Conservation (phyloP, 2,797 vertebrate species). For the Benthosema pterotum region DNA sequence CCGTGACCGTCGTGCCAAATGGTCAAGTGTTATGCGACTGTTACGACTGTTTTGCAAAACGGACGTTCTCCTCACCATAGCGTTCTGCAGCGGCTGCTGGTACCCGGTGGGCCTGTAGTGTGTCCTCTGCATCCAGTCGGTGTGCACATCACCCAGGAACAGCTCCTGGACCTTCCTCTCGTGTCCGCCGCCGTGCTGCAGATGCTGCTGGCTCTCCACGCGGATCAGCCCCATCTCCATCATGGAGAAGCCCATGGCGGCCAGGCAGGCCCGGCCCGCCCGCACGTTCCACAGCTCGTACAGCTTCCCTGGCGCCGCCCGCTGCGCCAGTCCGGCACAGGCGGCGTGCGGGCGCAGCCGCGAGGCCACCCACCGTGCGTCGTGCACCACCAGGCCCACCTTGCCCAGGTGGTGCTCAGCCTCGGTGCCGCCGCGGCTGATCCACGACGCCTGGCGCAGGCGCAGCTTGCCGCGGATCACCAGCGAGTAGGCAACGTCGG, state of each 20-base stretch:
- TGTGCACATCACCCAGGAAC: conserved; percentile 90
- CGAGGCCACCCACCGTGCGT: conserved; percentile 37
- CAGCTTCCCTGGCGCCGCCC: conserved; percentile 74
- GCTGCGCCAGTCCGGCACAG: too few relatives aligned
- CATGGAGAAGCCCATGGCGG: conserved; percentile 86
- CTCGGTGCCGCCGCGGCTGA: conserved; percentile 88
- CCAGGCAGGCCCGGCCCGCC: conserved; percentile 78
- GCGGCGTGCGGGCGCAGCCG: conserved; percentile 77
- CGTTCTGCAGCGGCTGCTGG: conserved; percentile 88
- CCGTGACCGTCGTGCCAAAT: too few relatives aligned
- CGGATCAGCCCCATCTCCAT: conserved; percentile 87
- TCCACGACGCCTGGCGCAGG: conserved; percentile 90
- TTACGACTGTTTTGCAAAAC: too few relatives aligned
- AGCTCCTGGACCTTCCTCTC: conserved; percentile 84
- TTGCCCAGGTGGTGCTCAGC: conserved; percentile 88
- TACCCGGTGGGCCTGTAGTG: conserved; percentile 89
- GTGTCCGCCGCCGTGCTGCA: conserved; percentile 28
- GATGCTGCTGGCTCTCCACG: conserved; percentile 81
- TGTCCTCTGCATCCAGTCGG: conserved; percentile 82
- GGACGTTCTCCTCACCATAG: conserved; percentile 81
- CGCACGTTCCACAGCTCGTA: conserved; percentile 85
- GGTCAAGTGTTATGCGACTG: too few relatives aligned
- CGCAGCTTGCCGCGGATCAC: conserved; percentile 87
- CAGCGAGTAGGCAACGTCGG: conserved; percentile 85
- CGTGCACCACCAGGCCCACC: conserved; percentile 86